A percentile compares a stretch with the other conserved stretches of the same genome.
Evolutionary conservation across 2,797 vertebrate genomes (phyloP).

Genomic region (Sus cebifrons): DNA sequence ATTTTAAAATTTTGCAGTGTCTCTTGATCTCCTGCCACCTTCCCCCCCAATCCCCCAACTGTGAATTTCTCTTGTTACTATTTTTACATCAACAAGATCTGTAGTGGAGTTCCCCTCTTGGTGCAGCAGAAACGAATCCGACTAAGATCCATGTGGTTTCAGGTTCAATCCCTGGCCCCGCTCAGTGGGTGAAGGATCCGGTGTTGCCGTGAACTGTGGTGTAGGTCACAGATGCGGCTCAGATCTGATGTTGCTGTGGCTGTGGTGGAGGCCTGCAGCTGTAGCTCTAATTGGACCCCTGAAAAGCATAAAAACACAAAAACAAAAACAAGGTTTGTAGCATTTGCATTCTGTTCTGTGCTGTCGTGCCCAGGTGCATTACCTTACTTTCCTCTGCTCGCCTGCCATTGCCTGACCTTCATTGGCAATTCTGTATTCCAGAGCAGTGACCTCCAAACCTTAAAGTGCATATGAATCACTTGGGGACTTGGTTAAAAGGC

Average conservation of each 20-base stretch:
- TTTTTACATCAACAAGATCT: not conserved
- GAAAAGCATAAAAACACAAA: too few relatives aligned
- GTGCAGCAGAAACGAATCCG: too few relatives aligned
- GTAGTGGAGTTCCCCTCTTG: too few relatives aligned
- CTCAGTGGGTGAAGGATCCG: too few relatives aligned
- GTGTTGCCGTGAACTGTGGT: too few relatives aligned
- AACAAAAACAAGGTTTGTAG: not conserved
- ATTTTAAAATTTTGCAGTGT: not conserved
- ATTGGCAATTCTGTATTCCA: not conserved
- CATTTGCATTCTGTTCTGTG: not conserved
- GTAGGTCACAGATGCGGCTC: too few relatives aligned
- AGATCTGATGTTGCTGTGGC: too few relatives aligned
- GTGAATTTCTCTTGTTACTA: not conserved
- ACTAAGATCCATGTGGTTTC: too few relatives aligned
- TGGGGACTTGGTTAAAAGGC: not conserved
- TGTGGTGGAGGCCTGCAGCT: too few relatives aligned
- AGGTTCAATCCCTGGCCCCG: too few relatives aligned
- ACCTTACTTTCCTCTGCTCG: not conserved
- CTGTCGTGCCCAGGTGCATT: fast-evolving
- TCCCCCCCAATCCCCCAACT: fast-evolving
- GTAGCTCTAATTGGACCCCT: too few relatives aligned
- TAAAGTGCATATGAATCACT: not conserved
- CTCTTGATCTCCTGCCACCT: not conserved
- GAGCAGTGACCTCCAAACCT: not conserved
- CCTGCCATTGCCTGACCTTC: not conserved